Evolutionary conservation across 1,140 invertebrate genomes (phyloP).

Genomic region (Drosophila repletoides): DNA sequence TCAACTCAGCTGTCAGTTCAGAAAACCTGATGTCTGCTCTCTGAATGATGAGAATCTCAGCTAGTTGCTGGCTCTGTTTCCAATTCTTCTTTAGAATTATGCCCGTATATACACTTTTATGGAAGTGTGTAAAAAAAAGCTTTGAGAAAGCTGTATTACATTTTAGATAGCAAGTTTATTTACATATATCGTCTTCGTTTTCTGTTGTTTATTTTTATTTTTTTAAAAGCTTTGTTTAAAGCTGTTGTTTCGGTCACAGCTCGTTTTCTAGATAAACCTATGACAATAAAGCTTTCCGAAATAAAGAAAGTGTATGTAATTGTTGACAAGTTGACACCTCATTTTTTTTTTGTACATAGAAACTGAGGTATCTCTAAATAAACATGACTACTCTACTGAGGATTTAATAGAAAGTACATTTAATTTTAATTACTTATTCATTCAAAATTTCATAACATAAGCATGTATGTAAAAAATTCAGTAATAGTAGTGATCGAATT

Average conservation of each 20-base stretch:
- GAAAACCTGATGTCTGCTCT: conserved; percentile 26
- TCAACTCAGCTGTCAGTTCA: conserved; percentile 32
- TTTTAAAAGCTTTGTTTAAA: conserved; percentile 2
- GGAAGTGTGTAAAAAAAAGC: conserved; percentile 1
- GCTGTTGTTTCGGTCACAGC: conserved; percentile 1
- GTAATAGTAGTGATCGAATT: too few species aligned
- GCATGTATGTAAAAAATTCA: too few species aligned
- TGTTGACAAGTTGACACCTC: too few species aligned
- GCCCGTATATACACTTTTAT: neutral
- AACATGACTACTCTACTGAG: too few species aligned
- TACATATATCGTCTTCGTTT: neutral
- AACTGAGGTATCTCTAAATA: too few species aligned
- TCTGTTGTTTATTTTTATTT: neutral
- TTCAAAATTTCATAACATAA: too few species aligned
- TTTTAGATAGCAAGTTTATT: conserved; percentile 4
- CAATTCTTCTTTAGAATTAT: conserved; percentile 23
- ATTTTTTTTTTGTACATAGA: too few species aligned
- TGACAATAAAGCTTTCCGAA: conserved; percentile 1
- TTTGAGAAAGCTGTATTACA: conserved; percentile 16
- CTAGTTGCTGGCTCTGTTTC: neutral
- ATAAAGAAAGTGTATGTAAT: conserved; percentile 9
- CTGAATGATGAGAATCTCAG: conserved; percentile 11
- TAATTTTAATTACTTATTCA: too few species aligned
- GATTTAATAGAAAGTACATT: too few species aligned
- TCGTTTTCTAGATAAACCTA: neutral